phyloP scores from a whole-genome alignment of 2,888 invertebrate genomes.

The Drosophila algonquin region DNA sequence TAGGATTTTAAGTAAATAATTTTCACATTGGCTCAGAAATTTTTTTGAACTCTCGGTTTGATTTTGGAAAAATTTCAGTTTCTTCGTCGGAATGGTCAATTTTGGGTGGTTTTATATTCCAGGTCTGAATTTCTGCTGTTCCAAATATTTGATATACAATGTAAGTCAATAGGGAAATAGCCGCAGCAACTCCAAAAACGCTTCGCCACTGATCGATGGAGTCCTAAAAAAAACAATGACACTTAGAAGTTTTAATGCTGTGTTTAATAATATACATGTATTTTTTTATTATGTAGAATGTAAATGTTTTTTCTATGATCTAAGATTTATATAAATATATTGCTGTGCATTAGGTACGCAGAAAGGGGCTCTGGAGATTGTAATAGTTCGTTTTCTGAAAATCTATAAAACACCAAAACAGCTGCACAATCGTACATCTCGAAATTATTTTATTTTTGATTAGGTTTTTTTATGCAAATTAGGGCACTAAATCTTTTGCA shows the following conservation, averaged over 20 bases:
- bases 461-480: too few relatives aligned
- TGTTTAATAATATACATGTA: background rate
- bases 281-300: too few relatives aligned
- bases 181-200: constrained; percentile 87
- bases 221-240: constrained; percentile 31
- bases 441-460: too few relatives aligned
- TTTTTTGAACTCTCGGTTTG: constrained; percentile 12
- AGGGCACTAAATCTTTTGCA: too few relatives aligned
- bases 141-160: constrained; percentile 88
- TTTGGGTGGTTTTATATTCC: constrained; percentile 72
- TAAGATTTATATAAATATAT: too few relatives aligned
- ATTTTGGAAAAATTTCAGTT: constrained; percentile 63
- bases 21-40: background rate
- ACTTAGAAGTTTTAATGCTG: background rate
- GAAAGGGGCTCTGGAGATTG: too few relatives aligned
- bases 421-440: too few relatives aligned
- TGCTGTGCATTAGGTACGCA: too few relatives aligned
- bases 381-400: too few relatives aligned
- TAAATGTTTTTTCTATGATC: too few relatives aligned
- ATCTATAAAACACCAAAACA: too few relatives aligned
- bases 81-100: constrained; percentile 52
- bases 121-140: constrained; percentile 86
- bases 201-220: constrained; percentile 86
- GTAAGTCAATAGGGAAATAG: constrained; percentile 87
- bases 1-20: background rate